A percentile compares a stretch with the other conserved stretches of the same genome.
These are phyloP conservation scores for Umimayanthus chanpuru DNA, from an alignment of 92 coral and sea anemone genomes.

Conservation along the genomic window DNA sequence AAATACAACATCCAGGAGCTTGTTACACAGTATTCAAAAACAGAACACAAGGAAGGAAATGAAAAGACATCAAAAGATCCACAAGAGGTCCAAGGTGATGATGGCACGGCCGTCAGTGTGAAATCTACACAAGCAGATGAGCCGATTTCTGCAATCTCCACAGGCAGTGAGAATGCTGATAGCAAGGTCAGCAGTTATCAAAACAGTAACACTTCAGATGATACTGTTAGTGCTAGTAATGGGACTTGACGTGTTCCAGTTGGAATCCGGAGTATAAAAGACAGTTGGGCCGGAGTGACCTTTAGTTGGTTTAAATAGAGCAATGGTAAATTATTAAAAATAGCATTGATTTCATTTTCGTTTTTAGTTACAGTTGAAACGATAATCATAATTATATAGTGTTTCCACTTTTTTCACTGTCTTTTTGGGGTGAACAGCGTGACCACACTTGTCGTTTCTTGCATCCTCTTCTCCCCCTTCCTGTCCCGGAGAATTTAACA, in stretches of 20 bases:
- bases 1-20: constrained; percentile 90
- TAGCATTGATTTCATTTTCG: no score
- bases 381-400: no score
- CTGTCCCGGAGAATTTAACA: no score
- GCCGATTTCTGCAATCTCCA: background rate
- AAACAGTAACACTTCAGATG: background rate
- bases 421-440: no score
- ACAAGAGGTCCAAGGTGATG: background rate
- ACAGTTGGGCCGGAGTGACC: background rate
- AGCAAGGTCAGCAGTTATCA: background rate
- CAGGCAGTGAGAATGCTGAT: constrained; percentile 10
- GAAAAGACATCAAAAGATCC: background rate
- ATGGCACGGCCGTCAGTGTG: background rate
- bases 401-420: no score
- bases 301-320: no score
- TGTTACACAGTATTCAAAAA: constrained; percentile 42
- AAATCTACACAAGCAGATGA: background rate
- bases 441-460: no score
- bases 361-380: no score
- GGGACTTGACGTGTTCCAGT: background rate
- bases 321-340: no score
- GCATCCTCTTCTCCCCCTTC: no score
- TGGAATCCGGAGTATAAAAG: background rate
- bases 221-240: background rate
- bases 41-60: background rate